Conservation (phyloP, 1,140 invertebrate genomes). For the Pectinophora gossypiella region DNA sequence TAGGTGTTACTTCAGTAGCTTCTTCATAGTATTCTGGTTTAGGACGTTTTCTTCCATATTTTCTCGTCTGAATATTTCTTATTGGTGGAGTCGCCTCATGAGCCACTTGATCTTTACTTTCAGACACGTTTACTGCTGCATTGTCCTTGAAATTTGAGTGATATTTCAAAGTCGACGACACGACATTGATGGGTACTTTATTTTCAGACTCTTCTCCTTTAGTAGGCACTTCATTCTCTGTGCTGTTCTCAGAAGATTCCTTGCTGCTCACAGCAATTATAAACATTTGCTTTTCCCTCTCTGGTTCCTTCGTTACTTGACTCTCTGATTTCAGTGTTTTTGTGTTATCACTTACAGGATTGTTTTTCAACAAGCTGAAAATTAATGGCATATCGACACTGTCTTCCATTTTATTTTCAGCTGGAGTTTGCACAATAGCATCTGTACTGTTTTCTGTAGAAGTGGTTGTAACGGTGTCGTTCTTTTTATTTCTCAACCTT, state of each 20-base stretch:
- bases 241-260: slow-evolving; percentile 46
- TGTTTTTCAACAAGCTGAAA: slow-evolving; percentile 41
- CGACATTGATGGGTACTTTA: slow-evolving; percentile 27
- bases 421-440: slow-evolving; percentile 16
- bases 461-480: slow-evolving; percentile 21
- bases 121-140: slow-evolving; percentile 15
- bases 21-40: slow-evolving; percentile 22
- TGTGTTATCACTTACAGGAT: slow-evolving; percentile 9
- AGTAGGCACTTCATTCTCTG: slow-evolving; percentile 33
- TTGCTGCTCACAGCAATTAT: slow-evolving; percentile 44
- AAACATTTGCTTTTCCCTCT: slow-evolving; percentile 27
- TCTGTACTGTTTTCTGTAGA: slow-evolving; percentile 23
- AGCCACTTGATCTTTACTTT: slow-evolving; percentile 23
- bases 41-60: slow-evolving; percentile 38
- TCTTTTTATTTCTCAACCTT: slow-evolving; percentile 37
- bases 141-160: slow-evolving; percentile 56
- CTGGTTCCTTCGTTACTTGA: slow-evolving; percentile 15
- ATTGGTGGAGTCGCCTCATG: slow-evolving; percentile 34
- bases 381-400: slow-evolving; percentile 47
- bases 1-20: slow-evolving; percentile 19
- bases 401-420: slow-evolving; percentile 44
- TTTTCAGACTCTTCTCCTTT: slow-evolving; percentile 37
- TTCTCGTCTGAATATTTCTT: slow-evolving; percentile 56
- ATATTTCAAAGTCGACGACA: slow-evolving; percentile 45
- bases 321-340: slow-evolving; percentile 18